A percentile compares a stretch with the other conserved stretches of the same genome.
phyloP scores from a whole-genome alignment of 1,140 invertebrate species.

The Tetramorium parvispinum region DNA sequence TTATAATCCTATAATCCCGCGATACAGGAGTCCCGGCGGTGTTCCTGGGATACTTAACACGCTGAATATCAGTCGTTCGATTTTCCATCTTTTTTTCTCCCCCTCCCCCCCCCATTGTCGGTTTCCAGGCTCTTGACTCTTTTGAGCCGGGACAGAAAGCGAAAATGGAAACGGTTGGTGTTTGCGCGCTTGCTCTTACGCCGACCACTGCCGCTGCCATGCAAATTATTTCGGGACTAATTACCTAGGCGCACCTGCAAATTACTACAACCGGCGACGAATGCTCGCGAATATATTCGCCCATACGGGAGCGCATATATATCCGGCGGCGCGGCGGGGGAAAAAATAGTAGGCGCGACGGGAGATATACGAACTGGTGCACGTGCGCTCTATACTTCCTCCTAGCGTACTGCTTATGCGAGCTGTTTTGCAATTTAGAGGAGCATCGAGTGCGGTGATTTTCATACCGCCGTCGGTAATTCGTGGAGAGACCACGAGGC shows the following conservation, averaged over 20 bases:
- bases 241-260: slow-evolving; percentile 49
- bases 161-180: background rate
- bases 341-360: slow-evolving; percentile 39
- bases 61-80: background rate
- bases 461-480: slow-evolving; percentile 54
- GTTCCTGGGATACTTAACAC: background rate
- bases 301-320: background rate
- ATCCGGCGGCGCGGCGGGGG: background rate
- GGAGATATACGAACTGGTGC: slow-evolving; percentile 18
- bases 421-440: slow-evolving; percentile 61
- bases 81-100: background rate
- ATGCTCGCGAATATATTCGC: slow-evolving; percentile 13
- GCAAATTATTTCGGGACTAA: slow-evolving; percentile 53
- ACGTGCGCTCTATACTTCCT: background rate
- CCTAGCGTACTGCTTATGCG: slow-evolving; percentile 30
- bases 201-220: background rate
- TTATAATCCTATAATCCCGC: slow-evolving; percentile 22
- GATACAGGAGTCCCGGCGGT: background rate
- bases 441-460: slow-evolving; percentile 59
- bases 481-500: slow-evolving; percentile 41
- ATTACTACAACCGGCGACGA: slow-evolving; percentile 44
- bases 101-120: background rate
- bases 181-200: background rate
- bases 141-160: background rate
- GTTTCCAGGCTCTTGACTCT: background rate